Base-by-base conservation (phyloP, 2,888 invertebrate genomes). In the Eristalinus aeneus region DNA sequence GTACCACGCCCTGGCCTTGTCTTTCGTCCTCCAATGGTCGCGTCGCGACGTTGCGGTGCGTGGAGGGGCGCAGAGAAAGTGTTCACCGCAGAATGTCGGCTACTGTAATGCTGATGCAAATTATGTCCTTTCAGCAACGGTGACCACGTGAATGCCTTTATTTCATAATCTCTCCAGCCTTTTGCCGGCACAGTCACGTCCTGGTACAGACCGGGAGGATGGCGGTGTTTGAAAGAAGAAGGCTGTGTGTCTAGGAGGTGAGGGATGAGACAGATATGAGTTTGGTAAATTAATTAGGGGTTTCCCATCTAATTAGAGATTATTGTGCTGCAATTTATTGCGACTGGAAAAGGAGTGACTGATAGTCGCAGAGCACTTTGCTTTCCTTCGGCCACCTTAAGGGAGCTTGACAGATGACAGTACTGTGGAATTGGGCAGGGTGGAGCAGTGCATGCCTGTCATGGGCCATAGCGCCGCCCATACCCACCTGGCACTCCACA, bases 71-170 rank as follows among this genome's bases (percentile, higher is more conserved):
- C 64, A 81, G 80, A 58, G 73, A 81, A 82, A 81, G 81, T 86
- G 86, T 86, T 82, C 78, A 86, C 86, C 86, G 61, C 86, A 86
- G 81, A 86, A 86, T 86, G 86, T 86, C 77, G 86, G 86, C 86
- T 81, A 81, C 76, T 73, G 81, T 86, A 82, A 86, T 86, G 81
- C 86, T 82, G 76, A 86, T 86, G 81, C 86, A 86, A 86, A 86
- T 86, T 86, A 86, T 86, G 86, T 86, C 86, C 86, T 86, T 86
- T 86, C 86, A 78, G 71, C 73, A 65, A 31, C 32, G 74, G 36
- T 58, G 60, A 74, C 85, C 80, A 77, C 65, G 72, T 72, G 36
- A n/a, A 69, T 63, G 23, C n/a, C 68, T 65, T 63, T 54, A 36
- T 69, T 80, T 85, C 63, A 80, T 81, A 81, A 86, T 86, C 82